phyloP scores from a whole-genome alignment of 2,797 vertebrate genomes.

The Danio albolineatus region DNA sequence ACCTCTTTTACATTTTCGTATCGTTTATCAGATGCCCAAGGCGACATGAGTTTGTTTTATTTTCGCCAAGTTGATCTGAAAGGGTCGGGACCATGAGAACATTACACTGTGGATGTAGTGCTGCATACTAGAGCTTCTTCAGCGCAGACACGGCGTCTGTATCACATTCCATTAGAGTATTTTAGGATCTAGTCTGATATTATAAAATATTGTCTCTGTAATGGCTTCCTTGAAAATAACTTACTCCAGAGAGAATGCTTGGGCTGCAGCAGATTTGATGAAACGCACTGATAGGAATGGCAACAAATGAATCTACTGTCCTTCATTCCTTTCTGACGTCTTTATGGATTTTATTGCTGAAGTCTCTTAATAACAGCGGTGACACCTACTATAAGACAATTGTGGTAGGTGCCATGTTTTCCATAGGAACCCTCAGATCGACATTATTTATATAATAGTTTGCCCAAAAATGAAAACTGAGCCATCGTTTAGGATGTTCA shows the following conservation, averaged over 20 bases:
- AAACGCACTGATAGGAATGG: neutral
- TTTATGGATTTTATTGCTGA: conserved; percentile 35
- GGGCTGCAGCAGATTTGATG: neutral
- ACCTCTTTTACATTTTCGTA: conserved; percentile 25
- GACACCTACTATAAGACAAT: neutral
- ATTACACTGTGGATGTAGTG: conserved; percentile 33
- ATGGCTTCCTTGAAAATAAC: neutral
- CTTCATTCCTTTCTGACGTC: neutral
- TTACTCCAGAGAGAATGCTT: neutral
- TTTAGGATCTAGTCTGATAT: conserved; percentile 38
- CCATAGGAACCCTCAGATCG: neutral
- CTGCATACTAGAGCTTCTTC: neutral
- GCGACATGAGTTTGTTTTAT: neutral
- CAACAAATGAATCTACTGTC: neutral
- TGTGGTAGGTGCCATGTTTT: conserved; percentile 3
- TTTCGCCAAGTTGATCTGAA: conserved; percentile 15
- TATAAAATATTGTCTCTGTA: conserved; percentile 5
- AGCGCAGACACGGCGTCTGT: neutral
- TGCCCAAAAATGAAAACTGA: too few species aligned
- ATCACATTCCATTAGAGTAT: conserved; percentile 45
- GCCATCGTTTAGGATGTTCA: too few species aligned
- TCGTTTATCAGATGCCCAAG: conserved; percentile 15
- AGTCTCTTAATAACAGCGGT: conserved; percentile 10
- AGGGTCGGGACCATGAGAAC: neutral
- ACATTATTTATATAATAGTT: neutral